Evolutionary conservation across 2,113 vertebrate genomes (phyloP), one percentile per base, ranked within the genome.

Genomic region (Oryzias javanicus): DNA sequence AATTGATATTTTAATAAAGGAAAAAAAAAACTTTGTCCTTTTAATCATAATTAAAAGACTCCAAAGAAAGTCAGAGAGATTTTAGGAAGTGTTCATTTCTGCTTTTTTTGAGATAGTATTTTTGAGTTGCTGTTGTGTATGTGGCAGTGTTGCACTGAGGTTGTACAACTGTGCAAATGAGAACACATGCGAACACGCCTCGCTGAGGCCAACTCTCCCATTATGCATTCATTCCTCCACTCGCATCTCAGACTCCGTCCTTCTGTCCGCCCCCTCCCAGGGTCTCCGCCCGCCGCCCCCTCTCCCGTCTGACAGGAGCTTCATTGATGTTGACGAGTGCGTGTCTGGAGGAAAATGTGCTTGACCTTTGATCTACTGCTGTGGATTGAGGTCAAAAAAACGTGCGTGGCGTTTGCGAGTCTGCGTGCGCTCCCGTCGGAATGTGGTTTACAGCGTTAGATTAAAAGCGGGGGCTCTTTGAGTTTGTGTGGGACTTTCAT

Each of bases 401-500:
- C 44, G 59, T 25, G 40, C 20, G n/a, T 41, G 18, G 25, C 17
- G 24, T 29, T 42, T 40, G 44, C 8, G 42, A 46, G 50, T 46
- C n/a, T 22, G 42, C 17, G 49, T 76, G 68, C 45, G 60, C 66
- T 45, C n/a, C 55, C 14, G n/a, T 42, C 61, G 55, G 64, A 79
- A 76, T 82, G 67, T 72, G 67, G 64, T 83, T 79, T 74, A 71
- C 58, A 66, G 71, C 64, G 73, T 69, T 55, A 72, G 69, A 78
- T 79, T 81, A 78, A 81, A 80, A 62, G 29, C 49, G 64, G 65
- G 53, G 65, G 25, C 61, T 81, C 55, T 81, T 71, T 60, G 49
- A 67, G 64, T 53, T 60, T 75, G 83, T 66, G 60, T 83, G 84
- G 78, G 85, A 88, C 77, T 81, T 82, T 59, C 51, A 77, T 72